Evolutionary conservation across 1,140 invertebrate species (phyloP), one percentile per base, ranked within the genome.

Genomic region (Pseudomyrmex cubaensis): DNA sequence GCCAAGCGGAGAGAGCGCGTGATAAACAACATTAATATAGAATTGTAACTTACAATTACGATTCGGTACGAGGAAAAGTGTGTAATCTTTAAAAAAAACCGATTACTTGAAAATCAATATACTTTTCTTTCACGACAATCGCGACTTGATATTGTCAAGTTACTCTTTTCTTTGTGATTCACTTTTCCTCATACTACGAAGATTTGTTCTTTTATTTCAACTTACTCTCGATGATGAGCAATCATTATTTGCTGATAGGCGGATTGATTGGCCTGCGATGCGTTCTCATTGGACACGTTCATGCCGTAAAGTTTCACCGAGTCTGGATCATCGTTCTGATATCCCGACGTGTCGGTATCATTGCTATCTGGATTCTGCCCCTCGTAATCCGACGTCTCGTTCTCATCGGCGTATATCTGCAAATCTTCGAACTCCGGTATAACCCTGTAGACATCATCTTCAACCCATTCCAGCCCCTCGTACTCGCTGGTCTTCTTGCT

Each of bases 381-480:
- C 5, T 86, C 88, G 12, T 89, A 85, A 9, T 89, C 88, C 0
- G 80, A 86, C 0, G 86, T 77, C 10, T 84, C 86, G 59, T 83
- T 84, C 7, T 87, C 86, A 8, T 87, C 87, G 17, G 25, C 61
- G 15, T 73, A 35, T 77, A 1, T 92, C 90, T 87, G 77, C 1
- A 91, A 17, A 12, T 90, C 86, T 15, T 70, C 84, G 22, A 90
- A 80, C 4, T 88, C 67, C 0, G 93, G 93, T 61, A 93, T 91
- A 22, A 94, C 93, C 44, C 92, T 89, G 72, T 94, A 94, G 70
- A 94, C 92, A 25, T 94, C 93, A 20, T 93, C 93, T 12, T 92
- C 91, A 12, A 94, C 87, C 93, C 93, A 94, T 56, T 94, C 93
- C 3, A 94, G 75, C 1, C 93, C 94, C 54, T 94, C 92, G 85